These are phyloP conservation scores for Sweltsa coloradensis DNA, from an alignment of 1,140 invertebrate genomes.

Conservation along the genomic window DNA sequence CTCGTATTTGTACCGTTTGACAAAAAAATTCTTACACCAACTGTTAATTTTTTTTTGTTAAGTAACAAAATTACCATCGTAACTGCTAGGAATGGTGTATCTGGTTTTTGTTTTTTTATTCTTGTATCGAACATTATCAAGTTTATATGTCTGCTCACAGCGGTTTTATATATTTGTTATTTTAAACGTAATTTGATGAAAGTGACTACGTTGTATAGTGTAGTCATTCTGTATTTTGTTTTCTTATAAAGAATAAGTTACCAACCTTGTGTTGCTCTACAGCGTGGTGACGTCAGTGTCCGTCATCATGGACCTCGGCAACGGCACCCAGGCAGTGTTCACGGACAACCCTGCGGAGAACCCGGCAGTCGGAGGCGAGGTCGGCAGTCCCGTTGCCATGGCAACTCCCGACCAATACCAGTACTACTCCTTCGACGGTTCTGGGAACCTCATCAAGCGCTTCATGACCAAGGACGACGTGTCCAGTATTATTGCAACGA, in stretches of 20 bases:
- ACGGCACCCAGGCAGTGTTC: slow-evolving; percentile 35
- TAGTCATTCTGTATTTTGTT: not conserved
- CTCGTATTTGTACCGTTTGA: too few species aligned
- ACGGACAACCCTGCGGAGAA: slow-evolving; percentile 49
- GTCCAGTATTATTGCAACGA: slow-evolving; percentile 69
- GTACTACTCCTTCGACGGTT: slow-evolving; percentile 72
- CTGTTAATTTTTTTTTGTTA: too few species aligned
- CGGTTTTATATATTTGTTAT: not conserved
- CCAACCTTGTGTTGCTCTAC: slow-evolving; percentile 18
- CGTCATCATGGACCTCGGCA: slow-evolving; percentile 42
- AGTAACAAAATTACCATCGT: too few species aligned
- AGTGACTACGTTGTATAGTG: not conserved
- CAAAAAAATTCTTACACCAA: too few species aligned
- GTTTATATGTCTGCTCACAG: too few species aligned
- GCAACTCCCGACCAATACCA: slow-evolving; percentile 68
- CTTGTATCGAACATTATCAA: too few species aligned
- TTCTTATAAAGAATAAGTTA: not conserved
- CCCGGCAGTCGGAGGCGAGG: slow-evolving; percentile 25
- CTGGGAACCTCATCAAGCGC: slow-evolving; percentile 63
- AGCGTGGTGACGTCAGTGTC: slow-evolving; percentile 47
- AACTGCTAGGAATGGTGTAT: too few species aligned
- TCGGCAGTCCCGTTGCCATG: slow-evolving; percentile 59
- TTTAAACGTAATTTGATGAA: not conserved
- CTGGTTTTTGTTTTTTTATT: too few species aligned
- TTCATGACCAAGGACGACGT: slow-evolving; percentile 74